phyloP scores from a whole-genome alignment of 2,888 invertebrate species.

The Siphlonurus alternatus region DNA sequence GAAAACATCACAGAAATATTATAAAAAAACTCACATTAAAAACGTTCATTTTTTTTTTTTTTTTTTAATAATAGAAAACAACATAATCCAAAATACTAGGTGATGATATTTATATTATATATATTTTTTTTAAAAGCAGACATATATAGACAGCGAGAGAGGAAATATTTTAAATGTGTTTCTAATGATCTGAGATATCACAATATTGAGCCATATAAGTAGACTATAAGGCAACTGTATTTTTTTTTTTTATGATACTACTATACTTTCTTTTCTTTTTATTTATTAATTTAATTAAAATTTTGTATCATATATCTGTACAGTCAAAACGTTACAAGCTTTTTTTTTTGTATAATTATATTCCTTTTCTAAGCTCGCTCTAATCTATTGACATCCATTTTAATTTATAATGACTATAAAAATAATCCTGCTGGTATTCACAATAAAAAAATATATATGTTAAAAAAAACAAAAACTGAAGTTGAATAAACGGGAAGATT shows the following conservation, averaged over 20 bases:
- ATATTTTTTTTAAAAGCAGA: neutral
- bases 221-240: constrained; percentile 1
- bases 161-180: neutral
- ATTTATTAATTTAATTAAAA: neutral
- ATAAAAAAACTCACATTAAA: neutral
- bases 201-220: constrained; percentile 1
- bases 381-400: neutral
- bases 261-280: neutral
- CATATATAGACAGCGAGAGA: neutral
- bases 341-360: neutral
- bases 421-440: neutral
- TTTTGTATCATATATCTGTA: too few species aligned
- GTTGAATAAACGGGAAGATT: too few species aligned
- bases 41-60: too few species aligned
- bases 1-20: neutral
- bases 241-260: neutral
- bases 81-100: neutral
- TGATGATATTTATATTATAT: neutral
- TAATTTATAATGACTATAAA: neutral
- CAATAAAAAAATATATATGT: too few species aligned
- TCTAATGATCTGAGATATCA: constrained; percentile 1
- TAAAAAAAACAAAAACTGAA: too few species aligned
- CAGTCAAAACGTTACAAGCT: too few species aligned
- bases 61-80: too few species aligned
- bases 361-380: neutral